Percentiles rank a stretch among this genome's conserved stretches.
Conservation (phyloP, 2,888 invertebrate genomes). For the Chrysopilus asiliformis region DNA sequence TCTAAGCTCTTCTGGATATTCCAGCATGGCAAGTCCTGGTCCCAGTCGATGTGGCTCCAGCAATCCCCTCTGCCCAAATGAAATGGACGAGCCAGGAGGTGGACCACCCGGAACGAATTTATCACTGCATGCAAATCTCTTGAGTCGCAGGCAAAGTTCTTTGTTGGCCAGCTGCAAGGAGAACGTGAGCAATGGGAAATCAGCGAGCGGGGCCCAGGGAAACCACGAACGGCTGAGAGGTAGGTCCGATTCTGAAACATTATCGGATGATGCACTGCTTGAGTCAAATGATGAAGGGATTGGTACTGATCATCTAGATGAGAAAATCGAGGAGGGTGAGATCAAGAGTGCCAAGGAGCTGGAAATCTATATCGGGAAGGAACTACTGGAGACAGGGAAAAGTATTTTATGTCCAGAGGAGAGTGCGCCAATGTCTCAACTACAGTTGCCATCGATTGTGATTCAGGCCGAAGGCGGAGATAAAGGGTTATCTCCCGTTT, state of each 20-base stretch:
- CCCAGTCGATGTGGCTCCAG: slow-evolving; percentile 70
- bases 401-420: slow-evolving; percentile 44
- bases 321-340: slow-evolving; percentile 57
- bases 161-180: slow-evolving; percentile 42
- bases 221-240: slow-evolving; percentile 34
- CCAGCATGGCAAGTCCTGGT: slow-evolving; percentile 74
- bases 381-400: slow-evolving; percentile 32
- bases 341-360: slow-evolving; percentile 51
- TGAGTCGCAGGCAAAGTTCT: slow-evolving; percentile 46
- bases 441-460: slow-evolving; percentile 48
- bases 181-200: slow-evolving; percentile 36
- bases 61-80: slow-evolving; percentile 62
- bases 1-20: slow-evolving; percentile 71
- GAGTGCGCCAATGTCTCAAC: slow-evolving; percentile 35
- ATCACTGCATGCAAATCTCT: slow-evolving; percentile 29
- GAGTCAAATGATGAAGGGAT: slow-evolving; percentile 69
- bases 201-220: slow-evolving; percentile 9
- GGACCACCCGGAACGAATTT: slow-evolving; percentile 26
- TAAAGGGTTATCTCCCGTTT: slow-evolving; percentile 54
- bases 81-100: slow-evolving; percentile 59
- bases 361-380: slow-evolving; percentile 37
- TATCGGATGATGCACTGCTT: slow-evolving; percentile 55
- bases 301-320: slow-evolving; percentile 55
- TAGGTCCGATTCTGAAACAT: slow-evolving; percentile 58
- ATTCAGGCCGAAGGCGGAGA: slow-evolving; percentile 44